Percentiles rank a stretch among this genome's conserved stretches.
phyloP scores from a whole-genome alignment of 2,888 invertebrate species.

The Agonum fuliginosum region DNA sequence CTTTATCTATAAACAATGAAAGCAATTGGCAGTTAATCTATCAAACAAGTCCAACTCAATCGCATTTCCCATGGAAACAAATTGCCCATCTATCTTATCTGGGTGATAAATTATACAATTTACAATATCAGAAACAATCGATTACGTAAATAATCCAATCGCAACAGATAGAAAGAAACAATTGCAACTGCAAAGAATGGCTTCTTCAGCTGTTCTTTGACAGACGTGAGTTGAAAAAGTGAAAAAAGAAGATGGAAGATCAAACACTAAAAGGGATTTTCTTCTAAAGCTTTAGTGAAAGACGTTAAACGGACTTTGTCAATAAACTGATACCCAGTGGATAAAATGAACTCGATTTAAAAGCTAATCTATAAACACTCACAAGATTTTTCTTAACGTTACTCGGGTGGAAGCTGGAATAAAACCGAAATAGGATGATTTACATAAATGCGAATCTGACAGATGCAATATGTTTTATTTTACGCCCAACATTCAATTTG shows the following conservation, averaged over 20 bases:
- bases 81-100: slow-evolving; percentile 17
- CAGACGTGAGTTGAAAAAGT: slow-evolving; percentile 28
- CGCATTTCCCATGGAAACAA: slow-evolving; percentile 15
- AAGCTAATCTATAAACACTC: slow-evolving; percentile 23
- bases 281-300: slow-evolving; percentile 18
- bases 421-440: background rate
- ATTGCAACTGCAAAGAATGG: slow-evolving; percentile 31
- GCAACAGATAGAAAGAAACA: background rate
- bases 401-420: background rate
- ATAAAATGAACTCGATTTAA: slow-evolving; percentile 43
- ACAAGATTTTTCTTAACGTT: slow-evolving; percentile 6
- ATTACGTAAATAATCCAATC: slow-evolving; percentile 23
- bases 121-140: slow-evolving; percentile 33
- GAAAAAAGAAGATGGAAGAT: slow-evolving; percentile 22
- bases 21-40: slow-evolving; percentile 19
- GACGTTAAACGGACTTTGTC: slow-evolving; percentile 37
- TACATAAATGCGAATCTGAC: background rate
- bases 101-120: slow-evolving; percentile 22
- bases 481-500: too few species aligned
- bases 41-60: background rate
- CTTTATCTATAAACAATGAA: too few species aligned
- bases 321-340: slow-evolving; percentile 33
- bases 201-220: slow-evolving; percentile 22
- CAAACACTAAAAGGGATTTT: slow-evolving; percentile 35
- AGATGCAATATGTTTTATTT: too few species aligned